Percentiles rank a stretch among this genome's conserved stretches.
Conservation (phyloP, 2,888 invertebrate genomes). For the Rhagophthalmus giganteus region DNA sequence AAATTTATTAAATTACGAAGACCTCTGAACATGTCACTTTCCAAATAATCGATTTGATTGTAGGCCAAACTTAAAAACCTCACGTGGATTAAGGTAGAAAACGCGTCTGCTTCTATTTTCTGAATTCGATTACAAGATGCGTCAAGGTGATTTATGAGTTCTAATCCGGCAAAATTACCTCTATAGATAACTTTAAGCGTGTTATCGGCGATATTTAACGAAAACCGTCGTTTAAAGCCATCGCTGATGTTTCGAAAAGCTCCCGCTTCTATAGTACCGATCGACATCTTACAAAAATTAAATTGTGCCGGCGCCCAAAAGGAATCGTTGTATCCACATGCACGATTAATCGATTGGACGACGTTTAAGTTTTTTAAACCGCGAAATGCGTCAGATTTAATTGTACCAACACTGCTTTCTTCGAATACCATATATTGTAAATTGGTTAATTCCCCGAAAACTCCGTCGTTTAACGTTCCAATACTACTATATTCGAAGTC, state of each 20-base stretch:
- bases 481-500: background rate
- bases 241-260: background rate
- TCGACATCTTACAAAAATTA: slow-evolving; percentile 2
- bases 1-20: background rate
- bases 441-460: background rate
- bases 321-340: background rate
- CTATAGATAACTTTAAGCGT: background rate
- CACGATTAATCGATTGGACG: background rate
- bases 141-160: background rate
- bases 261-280: background rate
- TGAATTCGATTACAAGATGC: background rate
- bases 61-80: background rate
- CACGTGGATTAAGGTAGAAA: background rate
- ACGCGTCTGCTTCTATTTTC: background rate
- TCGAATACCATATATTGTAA: background rate
- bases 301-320: background rate
- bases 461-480: background rate
- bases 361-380: background rate
- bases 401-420: background rate
- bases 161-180: slow-evolving; percentile 1
- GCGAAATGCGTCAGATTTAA: slow-evolving; percentile 1
- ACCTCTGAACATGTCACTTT: background rate
- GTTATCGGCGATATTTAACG: background rate
- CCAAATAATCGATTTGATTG: background rate
- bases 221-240: background rate